Base-by-base conservation (phyloP, 2,888 invertebrate genomes). In the Operophtera brumata region DNA sequence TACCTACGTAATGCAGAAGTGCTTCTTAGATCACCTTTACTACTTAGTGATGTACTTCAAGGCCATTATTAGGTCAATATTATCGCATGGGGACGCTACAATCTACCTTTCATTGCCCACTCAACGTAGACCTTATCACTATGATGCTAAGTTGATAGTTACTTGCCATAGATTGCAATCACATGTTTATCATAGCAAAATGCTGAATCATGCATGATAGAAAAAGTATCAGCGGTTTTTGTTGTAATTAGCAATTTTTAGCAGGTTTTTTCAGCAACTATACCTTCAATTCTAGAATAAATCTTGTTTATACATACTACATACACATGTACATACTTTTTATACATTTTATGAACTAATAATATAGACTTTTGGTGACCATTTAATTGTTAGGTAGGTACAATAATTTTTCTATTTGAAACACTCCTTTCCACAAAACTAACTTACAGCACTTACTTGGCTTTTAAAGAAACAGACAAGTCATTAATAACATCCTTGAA, bases 31-130 rank as follows among this genome's bases (percentile, higher is more conserved):
- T n/a, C 14, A 11, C 0, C 20, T 44, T 26, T 11, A n/a, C 34
- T 10, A 32, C 39, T 30, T 4, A 11, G 25, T n/a, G n/a, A n/a
- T n/a, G n/a, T n/a, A n/a, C 6, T 14, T 52, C 50, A 64, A 59
- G 53, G 46, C 36, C 26, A 41, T 37, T 47, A 54, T 54, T 60
- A 45, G 59, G 59, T 58, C 57, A 61, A 54, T 54, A 53, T 59
- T 53, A 61, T 57, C 46, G 25, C 49, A 59, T 53, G 12, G n/a
- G 14, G 58, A 12, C 25, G 42, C 32, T 48, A 45, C 47, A 12
- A 47, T 25, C 41, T 2, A 13, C 11, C 3, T 10, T 26, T 32
- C 12, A 14, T 7, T 49, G 35, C 32, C 10, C 1, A 37, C 13
- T 39, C 11, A 55, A 35, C 25, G 9, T 37, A 13, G 1, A 47